phyloP scores from a whole-genome alignment of 1,140 invertebrate genomes.

The Acromyrmex charruanus region DNA sequence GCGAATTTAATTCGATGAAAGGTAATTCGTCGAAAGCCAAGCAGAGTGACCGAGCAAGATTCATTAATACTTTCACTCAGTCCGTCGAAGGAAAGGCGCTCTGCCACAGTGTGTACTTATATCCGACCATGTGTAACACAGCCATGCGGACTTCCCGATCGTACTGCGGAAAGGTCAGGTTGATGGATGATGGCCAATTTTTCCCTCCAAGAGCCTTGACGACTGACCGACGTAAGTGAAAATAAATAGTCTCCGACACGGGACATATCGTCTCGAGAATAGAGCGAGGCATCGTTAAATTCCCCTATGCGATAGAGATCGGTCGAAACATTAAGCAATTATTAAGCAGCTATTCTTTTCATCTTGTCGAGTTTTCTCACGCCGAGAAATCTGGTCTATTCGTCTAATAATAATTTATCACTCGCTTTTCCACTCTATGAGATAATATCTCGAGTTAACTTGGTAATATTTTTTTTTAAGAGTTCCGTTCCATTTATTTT shows the following conservation, averaged over 20 bases:
- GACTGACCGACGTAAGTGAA: constrained; percentile 60
- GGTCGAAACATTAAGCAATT: constrained; percentile 37
- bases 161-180: constrained; percentile 41
- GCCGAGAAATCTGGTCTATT: not conserved
- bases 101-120: constrained; percentile 25
- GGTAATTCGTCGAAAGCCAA: constrained; percentile 59
- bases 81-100: not conserved
- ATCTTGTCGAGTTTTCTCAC: not conserved
- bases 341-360: constrained; percentile 37
- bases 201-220: constrained; percentile 35
- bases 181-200: constrained; percentile 62
- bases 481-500: not conserved
- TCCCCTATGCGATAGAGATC: constrained; percentile 28
- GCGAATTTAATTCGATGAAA: constrained; percentile 55
- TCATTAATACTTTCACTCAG: constrained; percentile 41
- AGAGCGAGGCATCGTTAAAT: constrained; percentile 35
- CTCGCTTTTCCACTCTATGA: not conserved
- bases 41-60: constrained; percentile 56
- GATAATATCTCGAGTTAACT: constrained; percentile 8
- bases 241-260: constrained; percentile 61
- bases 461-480: not conserved
- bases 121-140: constrained; percentile 29
- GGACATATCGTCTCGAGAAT: constrained; percentile 48
- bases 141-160: constrained; percentile 35
- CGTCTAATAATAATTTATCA: constrained; percentile 38